Evolutionary conservation across 2,113 vertebrate species (phyloP), one percentile per base, ranked within the genome.

Genomic region (Casuarius casuarius): DNA sequence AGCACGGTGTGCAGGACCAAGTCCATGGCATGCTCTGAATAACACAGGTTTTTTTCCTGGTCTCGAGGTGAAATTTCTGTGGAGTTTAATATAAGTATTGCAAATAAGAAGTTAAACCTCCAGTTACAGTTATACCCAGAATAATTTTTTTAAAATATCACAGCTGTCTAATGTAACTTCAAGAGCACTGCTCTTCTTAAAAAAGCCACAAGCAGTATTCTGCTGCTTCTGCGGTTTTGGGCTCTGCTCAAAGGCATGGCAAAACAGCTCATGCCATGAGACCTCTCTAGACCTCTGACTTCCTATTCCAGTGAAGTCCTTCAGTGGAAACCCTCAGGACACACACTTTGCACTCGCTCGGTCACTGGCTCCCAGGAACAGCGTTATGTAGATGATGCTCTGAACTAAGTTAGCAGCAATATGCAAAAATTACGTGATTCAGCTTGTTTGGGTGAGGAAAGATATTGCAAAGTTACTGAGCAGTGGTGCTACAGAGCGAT

Each of bases 231-330:
- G 54, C 38, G 42, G 40, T 76, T 92, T 74, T 58, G 51, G 66
- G 21, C 70, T 89, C 29, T 17, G 89, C 88, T 96, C 33, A 88
- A 89, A 93, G 92, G 92, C 91, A 81, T 4, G 35, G 81, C 51
- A 84, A 38, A 92, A 85, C 76, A 82, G 51, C 42, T 33, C 79
- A 72, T 83, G 44, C 51, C 35, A 54, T 58, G 56, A 89, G 75
- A 87, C 89, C 52, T 94, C 85, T 87, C 77, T 80, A n/a, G 86
- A 92, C 91, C 66, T 96, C 86, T 91, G 76, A 65, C 83, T 94
- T 95, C 76, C 66, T 84, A 59, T 87, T 95, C 40, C 79, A 49
- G 87, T 86, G 61, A 46, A 95, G 62, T 61, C 23, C 59, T 83
- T 92, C 78, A 42, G 3, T 65, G 68, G 73, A 95, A 92, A 80